Base-by-base conservation (phyloP, 2,888 invertebrate species). In the Danaus chrysippus region DNA sequence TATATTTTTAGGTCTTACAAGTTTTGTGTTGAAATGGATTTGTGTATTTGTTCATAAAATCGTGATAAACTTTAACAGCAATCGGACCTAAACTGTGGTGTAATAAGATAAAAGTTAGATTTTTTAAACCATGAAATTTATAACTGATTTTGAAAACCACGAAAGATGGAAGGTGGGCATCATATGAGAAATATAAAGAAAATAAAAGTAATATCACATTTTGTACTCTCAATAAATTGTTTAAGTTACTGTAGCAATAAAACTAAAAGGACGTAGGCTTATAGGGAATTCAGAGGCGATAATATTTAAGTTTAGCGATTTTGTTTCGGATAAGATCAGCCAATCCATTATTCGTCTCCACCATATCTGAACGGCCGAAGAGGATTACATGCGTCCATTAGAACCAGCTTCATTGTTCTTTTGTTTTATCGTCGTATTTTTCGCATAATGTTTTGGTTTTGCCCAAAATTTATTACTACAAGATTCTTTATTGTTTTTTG, bases 351-450 rank as follows among this genome's bases (percentile, higher is more conserved):
- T 83, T 79, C 79, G 77, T 73, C 71, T 76, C 49, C 49, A 17
- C 49, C 49, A 49, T 49, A 15, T 49, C 49, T 49, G 49, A 49
- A 49, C 49, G 17, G 73, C 49, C 49, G 17, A 49, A 49, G 15
- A 49, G 49, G 17, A 49, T 49, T 82, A 84, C 68, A 70, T 70
- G 69, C 71, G 76, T 79, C 83, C 79, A 82, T 84, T 85, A 81
- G 79, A 79, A 78, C 77, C 79, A 79, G 78, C 82, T 85, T 85
- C 83, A 84, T 78, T 84, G 81, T 81, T 82, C 81, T 82, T 86
- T 84, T 84, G 84, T 86, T 86, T 86, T 84, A 86, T 78, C 79
- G 74, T 78, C 79, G 77, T 83, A 82, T 82, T 83, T 81, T 76
- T 70, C 75, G 77, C 77, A 80, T 84, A 86, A 86, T 85, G 78